phyloP scores from a whole-genome alignment of 64 coral and sea anemone genomes.

The Stichodactyla mertensii region DNA sequence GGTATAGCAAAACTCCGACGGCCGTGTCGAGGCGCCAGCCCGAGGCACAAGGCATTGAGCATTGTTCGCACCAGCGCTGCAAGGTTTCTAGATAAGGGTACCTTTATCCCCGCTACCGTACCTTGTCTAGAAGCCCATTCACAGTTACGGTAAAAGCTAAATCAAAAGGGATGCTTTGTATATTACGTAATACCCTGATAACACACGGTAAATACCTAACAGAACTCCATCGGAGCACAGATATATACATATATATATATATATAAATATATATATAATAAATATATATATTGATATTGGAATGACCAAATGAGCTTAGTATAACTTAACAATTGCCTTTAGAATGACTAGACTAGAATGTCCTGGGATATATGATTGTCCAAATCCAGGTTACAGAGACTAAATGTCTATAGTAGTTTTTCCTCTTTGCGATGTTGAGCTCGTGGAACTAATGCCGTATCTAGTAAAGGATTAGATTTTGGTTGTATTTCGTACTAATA shows the following conservation, averaged over 20 bases:
- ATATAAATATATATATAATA: background rate
- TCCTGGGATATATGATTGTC: background rate
- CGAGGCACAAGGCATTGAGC: background rate
- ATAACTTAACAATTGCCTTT: background rate
- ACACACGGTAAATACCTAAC: background rate
- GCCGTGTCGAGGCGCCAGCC: background rate
- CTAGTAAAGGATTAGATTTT: no score
- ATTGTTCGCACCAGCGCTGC: background rate
- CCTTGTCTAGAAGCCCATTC: background rate
- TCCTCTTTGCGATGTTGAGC: no score
- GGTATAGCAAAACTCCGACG: no score
- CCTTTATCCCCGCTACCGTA: background rate
- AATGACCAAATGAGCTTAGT: conserved; percentile 5
- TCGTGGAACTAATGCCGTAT: no score
- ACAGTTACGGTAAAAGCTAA: background rate
- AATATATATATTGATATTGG: conserved; percentile 13
- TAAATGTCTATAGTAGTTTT: no score
- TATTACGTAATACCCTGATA: background rate
- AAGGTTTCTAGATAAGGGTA: background rate
- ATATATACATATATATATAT: conserved; percentile 9
- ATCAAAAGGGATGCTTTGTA: conserved; percentile 3
- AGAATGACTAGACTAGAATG: background rate
- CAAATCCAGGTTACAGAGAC: background rate
- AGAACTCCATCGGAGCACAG: conserved; percentile 5
- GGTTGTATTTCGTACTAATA: no score